Conservation (phyloP, 2,113 vertebrate genomes). For the Boulengeromyrus knoepffleri region DNA sequence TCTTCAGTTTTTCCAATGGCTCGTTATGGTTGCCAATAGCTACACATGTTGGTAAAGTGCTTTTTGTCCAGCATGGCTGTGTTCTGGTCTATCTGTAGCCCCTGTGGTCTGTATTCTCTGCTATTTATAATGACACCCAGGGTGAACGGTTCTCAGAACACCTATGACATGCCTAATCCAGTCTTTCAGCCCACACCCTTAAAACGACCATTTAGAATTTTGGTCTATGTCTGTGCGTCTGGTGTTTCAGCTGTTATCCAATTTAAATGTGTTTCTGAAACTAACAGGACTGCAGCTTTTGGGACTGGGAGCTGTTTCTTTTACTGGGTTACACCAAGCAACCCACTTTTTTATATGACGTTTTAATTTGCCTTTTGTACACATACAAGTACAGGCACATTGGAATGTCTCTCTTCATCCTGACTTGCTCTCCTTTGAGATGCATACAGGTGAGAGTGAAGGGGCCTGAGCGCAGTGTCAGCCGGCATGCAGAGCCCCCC, state of each 20-base stretch:
- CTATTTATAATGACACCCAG: background rate
- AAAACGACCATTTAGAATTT: background rate
- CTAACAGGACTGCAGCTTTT: background rate
- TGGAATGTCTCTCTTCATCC: background rate
- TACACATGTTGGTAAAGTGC: background rate
- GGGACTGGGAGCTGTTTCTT: background rate
- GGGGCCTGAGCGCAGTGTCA: background rate
- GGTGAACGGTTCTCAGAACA: background rate
- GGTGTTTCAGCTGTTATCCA: background rate
- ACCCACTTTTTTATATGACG: background rate
- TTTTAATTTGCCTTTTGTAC: background rate
- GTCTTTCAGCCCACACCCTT: background rate
- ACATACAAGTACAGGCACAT: background rate
- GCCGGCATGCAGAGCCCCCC: background rate
- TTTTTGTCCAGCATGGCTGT: background rate
- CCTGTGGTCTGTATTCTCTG: background rate
- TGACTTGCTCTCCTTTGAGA: background rate
- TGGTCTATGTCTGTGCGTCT: background rate
- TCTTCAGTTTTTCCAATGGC: background rate
- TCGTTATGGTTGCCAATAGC: background rate
- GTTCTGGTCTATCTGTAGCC: background rate
- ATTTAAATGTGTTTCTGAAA: background rate
- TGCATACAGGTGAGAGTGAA: background rate
- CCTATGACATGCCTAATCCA: background rate
- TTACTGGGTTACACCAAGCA: background rate